Conservation (phyloP, 2,113 vertebrate genomes). For the Cygnus buccinator region DNA sequence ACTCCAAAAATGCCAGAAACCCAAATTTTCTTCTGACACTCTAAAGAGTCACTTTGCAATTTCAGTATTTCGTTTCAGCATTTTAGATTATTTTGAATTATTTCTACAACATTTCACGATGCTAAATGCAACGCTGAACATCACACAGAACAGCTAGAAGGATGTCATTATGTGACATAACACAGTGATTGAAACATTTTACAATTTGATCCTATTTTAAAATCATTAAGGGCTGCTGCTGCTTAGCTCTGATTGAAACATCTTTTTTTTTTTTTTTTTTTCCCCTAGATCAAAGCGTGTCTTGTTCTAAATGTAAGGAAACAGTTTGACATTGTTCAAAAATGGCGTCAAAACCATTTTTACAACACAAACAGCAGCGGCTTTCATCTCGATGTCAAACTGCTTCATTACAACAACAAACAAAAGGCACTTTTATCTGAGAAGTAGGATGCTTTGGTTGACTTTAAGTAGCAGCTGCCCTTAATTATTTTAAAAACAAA, state of each 20-base stretch:
- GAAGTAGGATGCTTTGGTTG: constrained; percentile 11
- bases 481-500: constrained; percentile 65
- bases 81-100: constrained; percentile 38
- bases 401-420: constrained; percentile 59
- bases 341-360: constrained; percentile 39
- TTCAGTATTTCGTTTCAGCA: not conserved
- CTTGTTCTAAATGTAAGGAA: constrained; percentile 57
- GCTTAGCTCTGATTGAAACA: constrained; percentile 23
- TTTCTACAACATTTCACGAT: constrained; percentile 41
- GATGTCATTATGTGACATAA: constrained; percentile 45
- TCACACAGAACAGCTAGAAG: not conserved
- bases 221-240: constrained; percentile 55
- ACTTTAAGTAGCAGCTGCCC: constrained; percentile 56
- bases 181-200: constrained; percentile 46
- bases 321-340: constrained; percentile 51
- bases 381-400: constrained; percentile 62
- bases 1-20: constrained; percentile 9
- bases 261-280: not conserved
- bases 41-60: not conserved
- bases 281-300: not conserved
- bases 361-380: constrained; percentile 40
- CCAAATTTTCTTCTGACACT: not conserved
- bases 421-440: constrained; percentile 43
- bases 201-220: constrained; percentile 44
- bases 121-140: constrained; percentile 30